These are phyloP conservation scores for Myxocyprinus asiaticus DNA, from an alignment of 2,113 vertebrate species.

Conservation along the genomic window DNA sequence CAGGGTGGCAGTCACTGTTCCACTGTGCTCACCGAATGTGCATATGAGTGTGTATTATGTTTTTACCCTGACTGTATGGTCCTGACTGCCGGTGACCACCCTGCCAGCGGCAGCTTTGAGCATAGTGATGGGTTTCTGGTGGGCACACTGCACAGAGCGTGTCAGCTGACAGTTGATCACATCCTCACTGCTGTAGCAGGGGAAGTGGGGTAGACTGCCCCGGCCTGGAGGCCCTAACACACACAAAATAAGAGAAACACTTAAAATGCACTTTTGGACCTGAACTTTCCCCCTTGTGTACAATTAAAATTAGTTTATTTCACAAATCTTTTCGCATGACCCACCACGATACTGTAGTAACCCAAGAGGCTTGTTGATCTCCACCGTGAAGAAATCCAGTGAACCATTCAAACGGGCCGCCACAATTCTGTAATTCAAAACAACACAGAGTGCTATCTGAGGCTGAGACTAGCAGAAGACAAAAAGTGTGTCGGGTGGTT, in stretches of 20 bases:
- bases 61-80: slow-evolving; percentile 90
- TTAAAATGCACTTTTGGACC: too few relatives aligned
- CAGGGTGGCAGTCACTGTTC: too few relatives aligned
- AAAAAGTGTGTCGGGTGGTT: too few relatives aligned
- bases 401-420: slow-evolving; percentile 90
- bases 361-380: slow-evolving; percentile 81
- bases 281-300: too few relatives aligned
- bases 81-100: slow-evolving; percentile 94
- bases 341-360: slow-evolving; percentile 89
- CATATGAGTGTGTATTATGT: too few relatives aligned
- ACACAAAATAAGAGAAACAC: neutral
- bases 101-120: slow-evolving; percentile 88
- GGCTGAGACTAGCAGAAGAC: too few relatives aligned
- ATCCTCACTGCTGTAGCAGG: slow-evolving; percentile 82
- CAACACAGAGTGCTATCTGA: too few relatives aligned
- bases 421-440: slow-evolving; percentile 81
- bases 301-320: too few relatives aligned
- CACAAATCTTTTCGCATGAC: slow-evolving; percentile 4
- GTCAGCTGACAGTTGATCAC: slow-evolving; percentile 84
- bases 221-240: slow-evolving; percentile 75
- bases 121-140: slow-evolving; percentile 96
- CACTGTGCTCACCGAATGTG: too few relatives aligned
- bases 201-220: slow-evolving; percentile 75
- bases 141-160: slow-evolving; percentile 91
- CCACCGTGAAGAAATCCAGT: slow-evolving; percentile 92